Evolutionary conservation across 2,888 invertebrate species (phyloP).

Genomic region (Heliconius cydno): DNA sequence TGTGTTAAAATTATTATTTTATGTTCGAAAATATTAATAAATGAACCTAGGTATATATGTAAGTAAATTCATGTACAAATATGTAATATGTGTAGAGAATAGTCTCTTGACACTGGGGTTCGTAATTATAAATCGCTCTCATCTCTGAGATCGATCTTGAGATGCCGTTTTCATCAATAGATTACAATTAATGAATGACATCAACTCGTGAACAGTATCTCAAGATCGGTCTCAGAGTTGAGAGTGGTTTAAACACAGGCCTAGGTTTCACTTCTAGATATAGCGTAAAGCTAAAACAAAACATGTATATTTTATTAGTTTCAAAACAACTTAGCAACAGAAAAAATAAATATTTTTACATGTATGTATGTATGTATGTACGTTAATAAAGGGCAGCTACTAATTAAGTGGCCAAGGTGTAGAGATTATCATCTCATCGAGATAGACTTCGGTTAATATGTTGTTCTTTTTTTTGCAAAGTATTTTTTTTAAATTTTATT

Average conservation of each 20-base stretch:
- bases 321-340: conserved; percentile 1
- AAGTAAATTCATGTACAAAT: not conserved
- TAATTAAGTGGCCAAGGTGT: conserved; percentile 38
- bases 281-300: not conserved
- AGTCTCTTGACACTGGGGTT: not conserved
- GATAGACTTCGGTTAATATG: conserved; percentile 30
- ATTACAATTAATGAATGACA: too few species aligned
- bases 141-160: too few species aligned
- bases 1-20: not conserved
- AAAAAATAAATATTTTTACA: conserved; percentile 1
- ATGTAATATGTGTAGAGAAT: not conserved
- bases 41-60: too few species aligned
- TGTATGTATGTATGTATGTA: not conserved
- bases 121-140: too few species aligned
- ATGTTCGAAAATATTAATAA: too few species aligned
- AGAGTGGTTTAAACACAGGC: too few species aligned
- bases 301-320: not conserved
- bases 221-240: too few species aligned
- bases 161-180: too few species aligned
- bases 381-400: conserved; percentile 29
- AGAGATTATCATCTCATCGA: conserved; percentile 33
- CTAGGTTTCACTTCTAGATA: not conserved
- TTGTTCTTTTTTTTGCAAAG: conserved; percentile 16
- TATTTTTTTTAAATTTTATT: not conserved
- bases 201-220: too few species aligned